Evolutionary conservation across 2,888 invertebrate species (phyloP).

Genomic region (Anodontia alba): DNA sequence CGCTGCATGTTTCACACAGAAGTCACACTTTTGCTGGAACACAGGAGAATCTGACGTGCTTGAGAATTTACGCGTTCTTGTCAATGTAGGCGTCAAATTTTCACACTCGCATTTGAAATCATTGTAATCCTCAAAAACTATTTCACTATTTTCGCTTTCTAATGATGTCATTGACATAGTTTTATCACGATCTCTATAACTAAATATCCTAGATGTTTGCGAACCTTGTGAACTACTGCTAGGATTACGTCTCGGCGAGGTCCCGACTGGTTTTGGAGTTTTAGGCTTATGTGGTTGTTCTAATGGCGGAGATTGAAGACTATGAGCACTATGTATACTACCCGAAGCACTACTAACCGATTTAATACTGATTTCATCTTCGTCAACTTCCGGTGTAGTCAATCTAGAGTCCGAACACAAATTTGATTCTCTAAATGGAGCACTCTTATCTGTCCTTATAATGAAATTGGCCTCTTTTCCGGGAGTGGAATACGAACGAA

Average conservation of each 20-base stretch:
- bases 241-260: constrained; percentile 62
- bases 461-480: constrained; percentile 5
- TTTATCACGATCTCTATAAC: neutral
- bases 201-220: constrained; percentile 19
- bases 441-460: neutral
- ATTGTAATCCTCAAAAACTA: neutral
- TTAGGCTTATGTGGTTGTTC: constrained; percentile 69
- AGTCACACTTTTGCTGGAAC: neutral
- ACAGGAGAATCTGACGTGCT: neutral
- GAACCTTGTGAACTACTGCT: constrained; percentile 61
- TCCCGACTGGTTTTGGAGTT: constrained; percentile 68
- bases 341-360: constrained; percentile 48
- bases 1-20: neutral
- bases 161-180: constrained; percentile 48
- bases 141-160: constrained; percentile 46
- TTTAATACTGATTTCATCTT: constrained; percentile 59
- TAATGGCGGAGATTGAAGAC: constrained; percentile 38
- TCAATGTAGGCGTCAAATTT: constrained; percentile 15
- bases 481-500: constrained; percentile 44
- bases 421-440: constrained; percentile 42
- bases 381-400: constrained; percentile 33
- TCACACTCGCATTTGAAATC: constrained; percentile 16
- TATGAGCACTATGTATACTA: constrained; percentile 48
- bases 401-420: constrained; percentile 18
- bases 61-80: neutral